Conservation (phyloP, 2,888 invertebrate genomes). For the Sepiola atlantica region DNA sequence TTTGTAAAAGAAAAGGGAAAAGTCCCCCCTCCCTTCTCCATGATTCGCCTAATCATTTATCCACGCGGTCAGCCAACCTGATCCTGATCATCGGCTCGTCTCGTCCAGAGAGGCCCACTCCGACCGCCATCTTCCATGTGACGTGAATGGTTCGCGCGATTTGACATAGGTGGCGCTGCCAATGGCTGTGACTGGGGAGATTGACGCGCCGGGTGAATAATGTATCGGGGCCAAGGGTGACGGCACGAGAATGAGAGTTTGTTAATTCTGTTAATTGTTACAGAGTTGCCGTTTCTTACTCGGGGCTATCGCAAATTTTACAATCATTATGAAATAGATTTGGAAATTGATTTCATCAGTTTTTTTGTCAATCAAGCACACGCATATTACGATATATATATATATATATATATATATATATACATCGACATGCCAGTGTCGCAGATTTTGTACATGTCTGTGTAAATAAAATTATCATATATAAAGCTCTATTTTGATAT, state of each 20-base stretch:
- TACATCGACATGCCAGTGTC: too few relatives aligned
- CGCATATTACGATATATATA: too few relatives aligned
- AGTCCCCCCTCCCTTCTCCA: too few relatives aligned
- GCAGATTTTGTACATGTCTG: too few relatives aligned
- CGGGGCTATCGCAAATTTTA: not conserved
- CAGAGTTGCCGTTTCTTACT: not conserved
- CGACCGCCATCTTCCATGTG: not conserved
- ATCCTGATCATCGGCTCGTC: not conserved
- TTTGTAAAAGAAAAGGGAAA: not conserved
- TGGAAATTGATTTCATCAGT: too few relatives aligned
- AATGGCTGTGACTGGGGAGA: not conserved
- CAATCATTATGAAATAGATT: not conserved
- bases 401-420: too few relatives aligned
- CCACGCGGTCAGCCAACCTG: not conserved
- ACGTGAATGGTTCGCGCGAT: not conserved
- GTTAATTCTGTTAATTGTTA: not conserved
- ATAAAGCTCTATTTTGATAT: too few relatives aligned
- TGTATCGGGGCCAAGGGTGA: not conserved
- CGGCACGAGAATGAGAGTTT: not conserved
- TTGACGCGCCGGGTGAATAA: not conserved
- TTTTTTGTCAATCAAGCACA: too few relatives aligned
- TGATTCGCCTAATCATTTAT: too few relatives aligned
- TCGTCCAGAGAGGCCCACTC: not conserved
- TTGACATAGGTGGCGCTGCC: not conserved
- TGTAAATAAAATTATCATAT: too few relatives aligned